phyloP scores from a whole-genome alignment of 2,113 vertebrate species.

The Bettongia penicillata region DNA sequence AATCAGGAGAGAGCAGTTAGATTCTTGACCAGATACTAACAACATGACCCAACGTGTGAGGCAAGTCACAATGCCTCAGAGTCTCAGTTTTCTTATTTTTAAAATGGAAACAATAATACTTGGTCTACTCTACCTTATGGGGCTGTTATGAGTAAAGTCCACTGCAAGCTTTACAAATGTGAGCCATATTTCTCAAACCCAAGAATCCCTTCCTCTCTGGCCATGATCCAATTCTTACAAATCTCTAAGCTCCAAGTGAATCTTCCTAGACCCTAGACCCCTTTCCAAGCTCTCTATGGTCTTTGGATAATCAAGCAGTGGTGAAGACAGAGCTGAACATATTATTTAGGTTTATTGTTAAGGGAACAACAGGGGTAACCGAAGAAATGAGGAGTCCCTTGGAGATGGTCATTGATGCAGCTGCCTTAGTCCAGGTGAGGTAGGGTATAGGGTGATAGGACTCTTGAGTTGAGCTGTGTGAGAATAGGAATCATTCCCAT shows the following conservation, averaged over 20 bases:
- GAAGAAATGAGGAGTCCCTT: background rate
- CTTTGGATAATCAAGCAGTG: background rate
- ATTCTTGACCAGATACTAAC: background rate
- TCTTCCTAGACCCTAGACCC: background rate
- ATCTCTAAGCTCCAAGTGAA: background rate
- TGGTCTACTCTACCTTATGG: background rate
- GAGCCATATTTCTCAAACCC: background rate
- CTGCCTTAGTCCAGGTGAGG: background rate
- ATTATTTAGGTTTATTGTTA: slow-evolving; percentile 1
- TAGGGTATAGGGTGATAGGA: background rate
- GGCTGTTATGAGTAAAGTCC: background rate
- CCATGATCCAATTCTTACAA: background rate
- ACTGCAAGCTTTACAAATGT: background rate
- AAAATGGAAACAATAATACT: background rate
- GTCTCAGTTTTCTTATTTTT: background rate
- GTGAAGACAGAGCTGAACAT: background rate
- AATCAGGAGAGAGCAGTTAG: background rate
- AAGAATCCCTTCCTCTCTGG: background rate
- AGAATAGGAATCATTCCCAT: background rate
- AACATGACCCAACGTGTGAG: background rate
- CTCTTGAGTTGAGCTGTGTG: background rate
- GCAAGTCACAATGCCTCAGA: background rate
- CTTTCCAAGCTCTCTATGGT: fast-evolving
- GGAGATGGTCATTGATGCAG: background rate
- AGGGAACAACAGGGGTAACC: background rate